Conservation (phyloP, 2,113 vertebrate species). For the Bubo bubo region DNA sequence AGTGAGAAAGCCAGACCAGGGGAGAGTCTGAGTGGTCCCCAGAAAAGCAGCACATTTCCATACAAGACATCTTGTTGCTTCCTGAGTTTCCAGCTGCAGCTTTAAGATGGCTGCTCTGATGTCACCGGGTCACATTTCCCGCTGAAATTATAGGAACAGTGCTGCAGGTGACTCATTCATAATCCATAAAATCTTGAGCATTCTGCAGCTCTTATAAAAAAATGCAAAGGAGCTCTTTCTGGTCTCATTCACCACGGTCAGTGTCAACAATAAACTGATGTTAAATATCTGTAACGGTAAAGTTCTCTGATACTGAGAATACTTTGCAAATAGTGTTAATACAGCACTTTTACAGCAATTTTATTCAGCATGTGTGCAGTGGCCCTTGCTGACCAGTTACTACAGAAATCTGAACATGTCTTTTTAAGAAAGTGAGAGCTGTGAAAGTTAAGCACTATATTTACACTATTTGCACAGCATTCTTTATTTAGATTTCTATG, state of each 20-base stretch:
- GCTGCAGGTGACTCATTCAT: neutral
- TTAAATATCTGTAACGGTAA: neutral
- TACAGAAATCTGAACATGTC: neutral
- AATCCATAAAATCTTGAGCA: neutral
- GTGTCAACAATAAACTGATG: neutral
- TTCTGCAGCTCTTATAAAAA: neutral
- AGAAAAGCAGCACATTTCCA: neutral
- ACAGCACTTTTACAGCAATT: neutral
- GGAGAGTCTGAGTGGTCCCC: neutral
- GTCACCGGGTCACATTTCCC: neutral
- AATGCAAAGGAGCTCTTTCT: neutral
- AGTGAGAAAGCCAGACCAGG: neutral
- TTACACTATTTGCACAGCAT: conserved; percentile 38
- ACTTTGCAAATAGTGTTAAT: neutral
- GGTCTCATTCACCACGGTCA: neutral
- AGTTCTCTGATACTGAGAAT: neutral
- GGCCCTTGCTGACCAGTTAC: neutral
- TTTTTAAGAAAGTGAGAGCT: conserved; percentile 41
- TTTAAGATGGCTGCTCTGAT: neutral
- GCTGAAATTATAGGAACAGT: neutral
- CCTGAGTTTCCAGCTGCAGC: neutral
- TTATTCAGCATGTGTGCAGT: neutral
- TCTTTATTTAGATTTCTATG: conserved; percentile 64
- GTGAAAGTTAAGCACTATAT: neutral
- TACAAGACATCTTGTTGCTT: neutral